Conservation (phyloP, 2,888 invertebrate genomes). For the Aphodius sticticus region DNA sequence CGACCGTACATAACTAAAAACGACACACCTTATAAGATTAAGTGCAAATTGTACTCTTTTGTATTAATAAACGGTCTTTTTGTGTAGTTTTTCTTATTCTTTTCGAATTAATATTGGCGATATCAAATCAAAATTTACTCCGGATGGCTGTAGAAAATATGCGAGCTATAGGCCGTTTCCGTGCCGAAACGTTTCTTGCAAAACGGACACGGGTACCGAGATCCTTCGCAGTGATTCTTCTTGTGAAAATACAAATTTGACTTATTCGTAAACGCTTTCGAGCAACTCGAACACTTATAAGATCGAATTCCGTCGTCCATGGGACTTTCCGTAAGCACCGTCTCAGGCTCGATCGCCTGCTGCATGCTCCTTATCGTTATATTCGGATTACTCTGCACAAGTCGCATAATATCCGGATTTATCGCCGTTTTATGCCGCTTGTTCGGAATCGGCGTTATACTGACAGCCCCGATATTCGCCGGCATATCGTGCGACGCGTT, state of each 20-base stretch:
- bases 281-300: conserved; percentile 59
- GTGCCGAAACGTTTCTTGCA: conserved; percentile 60
- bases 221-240: conserved; percentile 59
- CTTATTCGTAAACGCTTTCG: conserved; percentile 58
- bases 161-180: conserved; percentile 60
- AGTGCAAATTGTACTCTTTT: too few species aligned
- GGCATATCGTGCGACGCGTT: conserved; percentile 38
- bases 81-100: too few species aligned
- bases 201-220: conserved; percentile 60
- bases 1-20: too few species aligned
- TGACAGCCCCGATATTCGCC: conserved; percentile 50
- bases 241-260: conserved; percentile 60
- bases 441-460: conserved; percentile 57
- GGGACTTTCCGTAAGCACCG: conserved; percentile 27
- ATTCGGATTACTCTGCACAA: conserved; percentile 59
- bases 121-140: conserved; percentile 48
- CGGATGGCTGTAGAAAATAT: conserved; percentile 60
- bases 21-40: too few species aligned
- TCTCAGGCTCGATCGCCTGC: conserved; percentile 30
- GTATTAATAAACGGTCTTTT: too few species aligned
- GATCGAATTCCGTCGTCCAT: conserved; percentile 47
- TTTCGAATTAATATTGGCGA: neutral
- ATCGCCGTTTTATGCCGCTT: conserved; percentile 48
- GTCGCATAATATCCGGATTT: conserved; percentile 55
- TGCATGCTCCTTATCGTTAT: conserved; percentile 54